phyloP scores from a whole-genome alignment of 2,888 invertebrate species.

The Ypsolopha sequella region DNA sequence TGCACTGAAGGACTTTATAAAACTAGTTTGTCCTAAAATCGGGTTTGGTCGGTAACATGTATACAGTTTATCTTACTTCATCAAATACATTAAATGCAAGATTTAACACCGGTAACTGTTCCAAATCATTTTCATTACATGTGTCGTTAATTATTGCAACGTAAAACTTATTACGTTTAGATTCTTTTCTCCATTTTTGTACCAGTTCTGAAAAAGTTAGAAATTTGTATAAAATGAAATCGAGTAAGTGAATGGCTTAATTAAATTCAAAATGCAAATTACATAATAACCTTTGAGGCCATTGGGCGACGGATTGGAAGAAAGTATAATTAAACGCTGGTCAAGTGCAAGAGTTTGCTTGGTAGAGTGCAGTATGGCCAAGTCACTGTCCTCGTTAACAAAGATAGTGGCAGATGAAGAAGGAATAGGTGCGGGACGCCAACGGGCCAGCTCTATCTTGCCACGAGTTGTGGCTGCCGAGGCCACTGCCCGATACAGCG shows the following conservation, averaged over 20 bases:
- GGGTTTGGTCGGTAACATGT: too few relatives aligned
- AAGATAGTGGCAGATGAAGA: neutral
- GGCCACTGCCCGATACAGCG: neutral
- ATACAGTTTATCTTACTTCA: too few relatives aligned
- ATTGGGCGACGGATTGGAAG: conserved; percentile 12
- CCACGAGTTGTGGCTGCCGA: neutral
- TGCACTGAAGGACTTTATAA: too few relatives aligned
- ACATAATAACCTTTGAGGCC: conserved; percentile 10
- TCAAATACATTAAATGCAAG: neutral
- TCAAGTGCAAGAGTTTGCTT: neutral
- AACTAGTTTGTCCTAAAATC: too few relatives aligned
- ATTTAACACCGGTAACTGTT: neutral
- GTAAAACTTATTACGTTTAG: neutral
- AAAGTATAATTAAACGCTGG: conserved; percentile 9
- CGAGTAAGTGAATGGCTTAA: too few relatives aligned
- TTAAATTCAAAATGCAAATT: too few relatives aligned
- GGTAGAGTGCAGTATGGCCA: neutral
- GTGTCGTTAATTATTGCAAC: neutral
- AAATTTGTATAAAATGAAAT: too few relatives aligned
- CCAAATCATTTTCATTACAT: neutral
- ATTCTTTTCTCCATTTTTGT: neutral
- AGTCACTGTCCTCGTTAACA: neutral
- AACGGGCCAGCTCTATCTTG: neutral
- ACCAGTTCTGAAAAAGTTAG: neutral
- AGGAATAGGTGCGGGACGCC: neutral